Conservation (phyloP, 2,797 vertebrate species). For the Manis crassicaudata region DNA sequence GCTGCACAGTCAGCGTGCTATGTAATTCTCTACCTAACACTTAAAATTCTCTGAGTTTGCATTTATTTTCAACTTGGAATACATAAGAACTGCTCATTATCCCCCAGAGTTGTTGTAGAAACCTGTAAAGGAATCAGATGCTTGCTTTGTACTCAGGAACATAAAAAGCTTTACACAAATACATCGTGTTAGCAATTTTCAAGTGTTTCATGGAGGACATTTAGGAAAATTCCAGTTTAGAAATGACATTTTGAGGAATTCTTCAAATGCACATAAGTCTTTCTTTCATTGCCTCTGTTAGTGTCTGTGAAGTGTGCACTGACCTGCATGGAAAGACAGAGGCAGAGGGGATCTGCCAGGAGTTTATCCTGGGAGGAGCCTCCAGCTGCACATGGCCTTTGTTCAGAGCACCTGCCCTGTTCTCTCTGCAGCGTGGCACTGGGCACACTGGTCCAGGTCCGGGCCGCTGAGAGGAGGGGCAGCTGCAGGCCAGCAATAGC, state of each 20-base stretch:
- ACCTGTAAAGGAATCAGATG: not conserved
- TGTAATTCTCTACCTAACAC: slow-evolving; percentile 2
- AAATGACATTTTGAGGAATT: not conserved
- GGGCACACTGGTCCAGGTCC: not conserved
- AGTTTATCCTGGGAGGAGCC: not conserved
- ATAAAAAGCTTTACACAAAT: not conserved
- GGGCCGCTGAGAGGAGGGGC: not conserved
- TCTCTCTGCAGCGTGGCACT: not conserved
- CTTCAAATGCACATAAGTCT: not conserved
- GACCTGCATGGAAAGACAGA: fast-evolving
- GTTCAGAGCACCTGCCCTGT: not conserved
- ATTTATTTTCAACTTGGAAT: slow-evolving; percentile 49
- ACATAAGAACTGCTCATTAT: not conserved
- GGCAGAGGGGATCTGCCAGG: fast-evolving
- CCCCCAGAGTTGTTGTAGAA: not conserved
- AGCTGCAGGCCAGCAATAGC: not conserved
- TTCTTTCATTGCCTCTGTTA: not conserved
- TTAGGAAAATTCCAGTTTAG: not conserved
- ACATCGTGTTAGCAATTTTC: not conserved
- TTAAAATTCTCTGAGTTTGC: slow-evolving; percentile 4
- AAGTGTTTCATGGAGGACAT: not conserved
- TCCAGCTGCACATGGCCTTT: not conserved
- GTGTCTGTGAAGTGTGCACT: not conserved
- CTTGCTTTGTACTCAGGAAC: not conserved
- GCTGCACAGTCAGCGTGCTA: not conserved